These are phyloP conservation scores for Jordanella pulchra DNA, from an alignment of 2,797 vertebrate species.

Conservation along the genomic window DNA sequence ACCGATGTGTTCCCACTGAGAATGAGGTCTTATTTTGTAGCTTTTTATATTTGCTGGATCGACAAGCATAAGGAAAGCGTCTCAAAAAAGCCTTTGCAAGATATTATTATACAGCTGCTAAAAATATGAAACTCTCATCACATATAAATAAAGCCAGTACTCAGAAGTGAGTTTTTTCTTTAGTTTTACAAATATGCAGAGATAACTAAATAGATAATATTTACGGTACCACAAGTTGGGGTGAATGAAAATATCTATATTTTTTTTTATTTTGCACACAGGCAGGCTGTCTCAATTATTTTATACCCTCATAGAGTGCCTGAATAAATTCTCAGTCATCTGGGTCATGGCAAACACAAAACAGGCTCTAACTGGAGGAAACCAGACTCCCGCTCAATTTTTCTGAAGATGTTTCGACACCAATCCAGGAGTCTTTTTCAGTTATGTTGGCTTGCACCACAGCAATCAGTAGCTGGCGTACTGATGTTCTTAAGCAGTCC, in stretches of 20 bases:
- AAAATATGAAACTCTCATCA: conserved; percentile 4
- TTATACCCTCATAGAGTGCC: too few species aligned
- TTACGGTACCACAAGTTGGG: neutral
- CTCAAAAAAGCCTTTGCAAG: conserved; percentile 37
- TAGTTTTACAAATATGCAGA: neutral
- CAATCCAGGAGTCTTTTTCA: too few species aligned
- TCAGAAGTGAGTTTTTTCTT: neutral
- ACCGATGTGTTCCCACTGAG: conserved; percentile 35
- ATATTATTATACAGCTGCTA: conserved; percentile 17
- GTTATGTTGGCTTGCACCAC: too few species aligned
- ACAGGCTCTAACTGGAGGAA: too few species aligned
- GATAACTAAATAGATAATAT: neutral
- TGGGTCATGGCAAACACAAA: too few species aligned
- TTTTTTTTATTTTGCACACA: neutral
- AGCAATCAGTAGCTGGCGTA: too few species aligned
- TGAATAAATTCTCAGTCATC: too few species aligned
- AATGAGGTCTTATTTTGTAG: conserved; percentile 41
- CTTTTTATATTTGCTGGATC: conserved; percentile 41
- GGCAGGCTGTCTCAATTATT: neutral
- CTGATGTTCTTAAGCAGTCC: too few species aligned
- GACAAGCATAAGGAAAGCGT: conserved; percentile 47
- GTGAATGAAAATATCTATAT: too few species aligned
- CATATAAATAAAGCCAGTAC: neutral
- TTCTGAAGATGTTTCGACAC: too few species aligned
- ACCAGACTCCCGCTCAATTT: too few species aligned